A percentile compares a stretch with the other conserved stretches of the same genome.
Evolutionary conservation across 2,888 invertebrate species (phyloP).

Genomic region (Brassicogethes aeneus): DNA sequence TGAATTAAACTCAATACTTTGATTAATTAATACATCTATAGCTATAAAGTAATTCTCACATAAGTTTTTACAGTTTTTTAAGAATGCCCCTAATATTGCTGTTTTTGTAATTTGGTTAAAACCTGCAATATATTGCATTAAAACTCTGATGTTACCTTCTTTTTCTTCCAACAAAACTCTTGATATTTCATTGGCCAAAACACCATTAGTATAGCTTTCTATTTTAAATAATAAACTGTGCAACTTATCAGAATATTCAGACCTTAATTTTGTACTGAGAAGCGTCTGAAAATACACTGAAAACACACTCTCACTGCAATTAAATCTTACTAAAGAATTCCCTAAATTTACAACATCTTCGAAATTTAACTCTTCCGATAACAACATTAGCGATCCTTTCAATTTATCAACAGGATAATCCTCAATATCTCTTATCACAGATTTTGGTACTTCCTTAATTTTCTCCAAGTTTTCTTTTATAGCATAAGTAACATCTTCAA

Average conservation of each 20-base stretch:
- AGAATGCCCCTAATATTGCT: constrained; percentile 18
- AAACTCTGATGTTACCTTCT: constrained; percentile 9
- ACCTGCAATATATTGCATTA: constrained; percentile 15
- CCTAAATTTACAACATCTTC: constrained; percentile 18
- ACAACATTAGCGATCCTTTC: constrained; percentile 11
- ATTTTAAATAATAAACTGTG: background rate
- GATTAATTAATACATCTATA: constrained; percentile 17
- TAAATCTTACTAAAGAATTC: constrained; percentile 10
- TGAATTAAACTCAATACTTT: constrained; percentile 13
- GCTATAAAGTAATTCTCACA: constrained; percentile 16
- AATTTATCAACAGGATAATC: constrained; percentile 10
- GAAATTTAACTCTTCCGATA: constrained; percentile 12
- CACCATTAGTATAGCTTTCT: background rate
- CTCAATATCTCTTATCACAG: constrained; percentile 14
- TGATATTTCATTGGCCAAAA: constrained; percentile 13
- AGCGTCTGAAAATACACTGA: constrained; percentile 12
- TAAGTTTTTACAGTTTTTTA: constrained; percentile 13
- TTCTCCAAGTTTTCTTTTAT: constrained; percentile 18
- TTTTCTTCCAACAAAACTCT: constrained; percentile 12
- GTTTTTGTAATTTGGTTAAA: constrained; percentile 13
- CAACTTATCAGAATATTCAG: constrained; percentile 12
- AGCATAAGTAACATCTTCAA: constrained; percentile 13
- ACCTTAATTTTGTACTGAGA: constrained; percentile 15
- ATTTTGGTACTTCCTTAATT: constrained; percentile 10
- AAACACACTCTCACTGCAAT: constrained; percentile 12